Base-by-base conservation (phyloP, 2,888 invertebrate genomes). In the Augochlorella aurata region DNA sequence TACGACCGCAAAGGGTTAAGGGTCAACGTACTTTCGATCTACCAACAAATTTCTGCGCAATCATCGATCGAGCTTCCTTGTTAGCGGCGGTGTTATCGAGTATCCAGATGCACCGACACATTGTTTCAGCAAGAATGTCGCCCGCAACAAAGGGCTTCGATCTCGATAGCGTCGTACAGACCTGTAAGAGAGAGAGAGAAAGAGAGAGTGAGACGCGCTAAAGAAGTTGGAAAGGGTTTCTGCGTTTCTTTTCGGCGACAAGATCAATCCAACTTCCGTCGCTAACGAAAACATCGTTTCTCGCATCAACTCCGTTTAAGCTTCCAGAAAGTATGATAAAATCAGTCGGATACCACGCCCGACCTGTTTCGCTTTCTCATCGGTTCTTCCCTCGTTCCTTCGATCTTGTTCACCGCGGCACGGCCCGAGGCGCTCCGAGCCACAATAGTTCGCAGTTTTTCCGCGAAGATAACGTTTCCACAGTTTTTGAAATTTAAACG, bases 241-340 rank as follows among this genome's bases (percentile, higher is more conserved):
- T 14, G 4, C 49, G 47, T 77, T 81, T 82, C 87, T 74, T 83
- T 85, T 77, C 78, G 82, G 87, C 88, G 87, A 88, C 87, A 87
- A 71, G 72, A 78, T 80, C 85, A 84, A 84, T 81, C 86, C 83
- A 82, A 71, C 80, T 83, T 81, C 77, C 76, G 69, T 61, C 52
- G 74, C 82, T 88, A 87, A 88, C 85, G 84, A 88, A 89, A 88
- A 87, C 79, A 87, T 87, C 88, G 87, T 87, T 89, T 65, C 68
- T 67, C 80, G 80, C 90, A 88, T 88, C 88, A 89, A 87, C 88
- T 90, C 88, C 84, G 83, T 81, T 90, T 88, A 81, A 90, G 84
- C 79, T 74, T 58, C 71, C 82, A 82, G 68, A 58, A 63, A 77
- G 82, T 61, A 81, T 84, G 86, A 90, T 90, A 87, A 90, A 89